Base-by-base conservation (phyloP, 2,888 invertebrate genomes). In the Gortyna flavago region DNA sequence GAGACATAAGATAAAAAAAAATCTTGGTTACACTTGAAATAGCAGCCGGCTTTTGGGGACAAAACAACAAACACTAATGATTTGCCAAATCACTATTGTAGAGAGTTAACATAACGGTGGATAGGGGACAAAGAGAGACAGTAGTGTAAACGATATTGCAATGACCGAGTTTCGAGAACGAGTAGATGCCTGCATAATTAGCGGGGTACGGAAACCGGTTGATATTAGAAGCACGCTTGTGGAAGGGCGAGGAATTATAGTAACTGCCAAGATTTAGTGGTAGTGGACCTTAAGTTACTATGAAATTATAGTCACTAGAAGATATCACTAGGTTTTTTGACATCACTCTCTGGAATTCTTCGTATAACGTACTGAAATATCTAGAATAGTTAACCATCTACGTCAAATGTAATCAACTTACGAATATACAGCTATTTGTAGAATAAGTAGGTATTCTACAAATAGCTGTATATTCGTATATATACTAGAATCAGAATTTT, bases 151-250 rank as follows among this genome's bases (percentile, higher is more conserved):
- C 77, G 81, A 85, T 85, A 85, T 79, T 66, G 72, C 77, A 80
- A 66, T 87, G 88, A 85, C 89, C 87, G 84, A 81, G 86, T 80
- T 89, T 73, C 54, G 69, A 75, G 83, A 68, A 68, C 77, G 71
- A 72, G 75, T 83, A 85, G 79, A 85, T 87, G 68, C 84, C 84
- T 84, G 84, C 81, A 87, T 89, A 87, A 87, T 87, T 84, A 85
- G 72, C 72, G 48, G 4, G 61, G 51, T 59, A 65, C 11, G 66
- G 51, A 77, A 86, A 88, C 88, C 88, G 85, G 88, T 87, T 79
- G 32, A 41, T 69, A 62, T 70, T 70, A 44, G 72, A 81, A n/a
- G 13, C 38, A 71, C 51, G 35, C n/a, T 59, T 35, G 38, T 79
- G 29, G 81, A 71, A 80, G 70, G 64, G 64, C 66, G 18, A 13